Percentiles rank a stretch among this genome's conserved stretches.
Conservation (phyloP, 2,113 vertebrate species). For the Phylloscopus trochiloides region DNA sequence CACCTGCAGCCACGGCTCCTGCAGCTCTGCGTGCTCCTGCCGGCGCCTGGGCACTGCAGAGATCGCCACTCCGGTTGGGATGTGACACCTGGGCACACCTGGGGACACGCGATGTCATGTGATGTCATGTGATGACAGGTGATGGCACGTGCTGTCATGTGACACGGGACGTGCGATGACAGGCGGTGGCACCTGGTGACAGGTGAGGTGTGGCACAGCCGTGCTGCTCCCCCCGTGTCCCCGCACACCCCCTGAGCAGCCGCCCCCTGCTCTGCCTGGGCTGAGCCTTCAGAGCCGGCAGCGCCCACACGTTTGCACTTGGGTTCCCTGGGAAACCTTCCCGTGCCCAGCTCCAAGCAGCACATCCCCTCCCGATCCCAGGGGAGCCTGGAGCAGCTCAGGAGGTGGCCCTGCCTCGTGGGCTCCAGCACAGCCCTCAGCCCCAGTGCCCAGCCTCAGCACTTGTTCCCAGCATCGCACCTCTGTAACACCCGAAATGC, state of each 20-base stretch:
- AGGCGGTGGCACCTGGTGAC: not conserved
- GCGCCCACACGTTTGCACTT: not conserved
- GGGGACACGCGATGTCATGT: no score
- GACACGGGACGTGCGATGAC: no score
- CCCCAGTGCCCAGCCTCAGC: not conserved
- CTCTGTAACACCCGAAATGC: not conserved
- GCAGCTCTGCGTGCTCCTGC: not conserved
- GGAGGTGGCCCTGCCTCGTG: not conserved
- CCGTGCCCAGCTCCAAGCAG: not conserved
- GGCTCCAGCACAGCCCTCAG: not conserved
- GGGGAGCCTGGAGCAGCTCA: not conserved
- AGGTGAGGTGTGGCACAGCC: not conserved
- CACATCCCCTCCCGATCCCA: not conserved
- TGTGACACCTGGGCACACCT: not conserved
- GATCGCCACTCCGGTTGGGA: accelerated
- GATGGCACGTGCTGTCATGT: no score
- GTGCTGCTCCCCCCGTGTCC: no score
- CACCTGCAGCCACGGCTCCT: not conserved
- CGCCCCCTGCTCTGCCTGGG: not conserved
- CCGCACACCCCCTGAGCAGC: no score
- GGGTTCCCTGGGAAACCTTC: not conserved
- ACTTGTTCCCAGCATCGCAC: not conserved
- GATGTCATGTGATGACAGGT: no score
- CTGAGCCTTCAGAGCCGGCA: not conserved
- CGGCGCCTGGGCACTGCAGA: not conserved